Conservation (phyloP, 2,113 vertebrate species). For the Lophura nycthemera region DNA sequence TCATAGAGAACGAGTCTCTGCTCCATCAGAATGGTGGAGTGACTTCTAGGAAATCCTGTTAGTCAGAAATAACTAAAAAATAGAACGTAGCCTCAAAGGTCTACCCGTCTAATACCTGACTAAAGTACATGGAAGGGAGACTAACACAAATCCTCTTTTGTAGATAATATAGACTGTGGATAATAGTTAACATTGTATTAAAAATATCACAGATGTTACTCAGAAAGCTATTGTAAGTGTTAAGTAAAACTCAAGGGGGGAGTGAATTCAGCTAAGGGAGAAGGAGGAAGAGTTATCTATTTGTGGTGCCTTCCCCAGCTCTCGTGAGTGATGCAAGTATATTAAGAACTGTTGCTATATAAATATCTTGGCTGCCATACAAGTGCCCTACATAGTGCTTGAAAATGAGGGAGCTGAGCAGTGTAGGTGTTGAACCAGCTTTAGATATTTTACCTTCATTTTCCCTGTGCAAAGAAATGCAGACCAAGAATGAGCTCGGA, state of each 20-base stretch:
- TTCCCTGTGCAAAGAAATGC: neutral
- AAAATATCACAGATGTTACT: slow-evolving; percentile 30
- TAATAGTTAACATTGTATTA: neutral
- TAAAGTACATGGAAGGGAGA: neutral
- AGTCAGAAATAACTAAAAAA: neutral
- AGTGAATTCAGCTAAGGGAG: slow-evolving; percentile 20
- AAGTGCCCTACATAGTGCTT: slow-evolving; percentile 58
- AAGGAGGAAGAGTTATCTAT: slow-evolving; percentile 8
- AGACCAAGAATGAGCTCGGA: neutral
- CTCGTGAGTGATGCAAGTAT: slow-evolving; percentile 50
- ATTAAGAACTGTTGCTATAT: slow-evolving; percentile 66
- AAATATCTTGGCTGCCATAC: slow-evolving; percentile 62
- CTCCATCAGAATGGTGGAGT: neutral
- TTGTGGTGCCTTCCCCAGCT: slow-evolving; percentile 50
- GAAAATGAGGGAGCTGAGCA: slow-evolving; percentile 24
- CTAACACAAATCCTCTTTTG: neutral
- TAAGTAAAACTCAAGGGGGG: slow-evolving; percentile 27
- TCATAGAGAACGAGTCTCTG: neutral
- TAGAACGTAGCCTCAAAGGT: neutral
- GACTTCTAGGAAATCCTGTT: neutral
- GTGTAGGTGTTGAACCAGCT: slow-evolving; percentile 51
- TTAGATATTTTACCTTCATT: slow-evolving; percentile 37
- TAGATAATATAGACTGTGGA: neutral
- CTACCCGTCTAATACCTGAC: neutral
- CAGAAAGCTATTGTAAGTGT: slow-evolving; percentile 18